phyloP scores from a whole-genome alignment of 2,113 vertebrate genomes.

The Xerus inauris region DNA sequence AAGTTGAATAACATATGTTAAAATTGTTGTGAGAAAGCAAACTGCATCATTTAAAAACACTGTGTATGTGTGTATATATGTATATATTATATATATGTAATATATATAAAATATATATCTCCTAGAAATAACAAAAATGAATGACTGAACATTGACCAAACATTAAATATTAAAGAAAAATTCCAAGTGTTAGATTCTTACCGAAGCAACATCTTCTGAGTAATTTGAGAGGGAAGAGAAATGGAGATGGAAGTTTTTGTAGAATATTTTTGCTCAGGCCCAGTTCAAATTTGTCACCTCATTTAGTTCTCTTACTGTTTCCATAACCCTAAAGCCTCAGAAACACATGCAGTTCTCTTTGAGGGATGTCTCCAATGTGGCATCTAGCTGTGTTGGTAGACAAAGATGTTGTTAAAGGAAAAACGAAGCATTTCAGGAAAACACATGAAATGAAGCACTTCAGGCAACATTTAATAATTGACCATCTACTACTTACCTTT shows the following conservation, averaged over 20 bases:
- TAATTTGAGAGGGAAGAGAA: neutral
- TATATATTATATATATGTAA: too few species aligned
- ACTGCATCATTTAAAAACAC: slow-evolving; percentile 54
- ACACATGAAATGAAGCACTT: neutral
- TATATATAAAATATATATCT: neutral
- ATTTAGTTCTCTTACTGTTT: slow-evolving; percentile 63
- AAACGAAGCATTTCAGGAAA: neutral
- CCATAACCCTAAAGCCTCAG: neutral
- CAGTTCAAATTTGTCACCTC: slow-evolving; percentile 35
- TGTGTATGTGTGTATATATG: neutral
- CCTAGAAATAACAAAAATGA: slow-evolving; percentile 28
- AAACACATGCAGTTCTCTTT: neutral
- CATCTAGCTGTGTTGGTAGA: neutral
- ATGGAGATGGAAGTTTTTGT: neutral
- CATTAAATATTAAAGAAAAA: slow-evolving; percentile 55
- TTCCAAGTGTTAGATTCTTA: slow-evolving; percentile 32
- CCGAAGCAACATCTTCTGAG: slow-evolving; percentile 11
- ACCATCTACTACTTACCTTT: neutral
- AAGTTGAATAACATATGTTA: slow-evolving; percentile 65
- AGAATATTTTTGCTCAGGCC: slow-evolving; percentile 12
- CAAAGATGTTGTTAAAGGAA: neutral
- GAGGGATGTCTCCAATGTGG: neutral
- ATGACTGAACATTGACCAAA: neutral
- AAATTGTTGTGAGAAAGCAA: slow-evolving; percentile 52
- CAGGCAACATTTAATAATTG: neutral